These are phyloP conservation scores for Oostethus manadensis DNA, from an alignment of 2,113 vertebrate species.

Conservation along the genomic window DNA sequence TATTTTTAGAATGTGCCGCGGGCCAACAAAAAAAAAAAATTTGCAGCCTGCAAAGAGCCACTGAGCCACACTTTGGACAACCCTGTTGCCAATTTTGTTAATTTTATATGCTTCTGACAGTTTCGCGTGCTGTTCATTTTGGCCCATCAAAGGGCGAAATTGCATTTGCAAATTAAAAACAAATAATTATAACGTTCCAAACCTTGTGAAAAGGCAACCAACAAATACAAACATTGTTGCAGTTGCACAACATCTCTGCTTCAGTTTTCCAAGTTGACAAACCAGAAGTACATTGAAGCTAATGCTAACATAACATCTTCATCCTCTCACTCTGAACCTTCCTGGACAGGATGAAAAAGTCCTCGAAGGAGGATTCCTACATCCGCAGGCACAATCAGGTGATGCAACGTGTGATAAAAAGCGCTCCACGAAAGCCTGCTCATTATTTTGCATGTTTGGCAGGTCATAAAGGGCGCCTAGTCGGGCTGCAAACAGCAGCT, in stretches of 20 bases:
- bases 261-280: too few species aligned
- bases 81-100: conserved; percentile 50
- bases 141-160: too few species aligned
- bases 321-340: conserved; percentile 2
- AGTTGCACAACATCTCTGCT: too few species aligned
- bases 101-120: conserved; percentile 54
- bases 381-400: conserved; percentile 30
- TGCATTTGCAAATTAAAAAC: too few species aligned
- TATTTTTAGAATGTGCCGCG: too few species aligned
- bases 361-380: conserved; percentile 22
- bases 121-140: conserved; percentile 28
- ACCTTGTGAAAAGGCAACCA: conserved; percentile 21
- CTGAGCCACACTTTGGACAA: too few species aligned
- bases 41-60: too few species aligned
- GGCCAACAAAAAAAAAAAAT: too few species aligned
- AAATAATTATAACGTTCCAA: conserved; percentile 22
- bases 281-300: too few species aligned
- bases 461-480: conserved; percentile 45
- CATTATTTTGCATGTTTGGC: conserved; percentile 42
- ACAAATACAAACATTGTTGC: too few species aligned
- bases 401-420: conserved; percentile 54
- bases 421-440: conserved; percentile 24
- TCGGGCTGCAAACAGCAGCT: conserved; percentile 42
- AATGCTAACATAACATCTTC: too few species aligned
- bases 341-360: conserved; percentile 1